Evolutionary conservation across 1,140 invertebrate species (phyloP), one percentile per base, ranked within the genome.

Genomic region (Drosophila punjabiensis): DNA sequence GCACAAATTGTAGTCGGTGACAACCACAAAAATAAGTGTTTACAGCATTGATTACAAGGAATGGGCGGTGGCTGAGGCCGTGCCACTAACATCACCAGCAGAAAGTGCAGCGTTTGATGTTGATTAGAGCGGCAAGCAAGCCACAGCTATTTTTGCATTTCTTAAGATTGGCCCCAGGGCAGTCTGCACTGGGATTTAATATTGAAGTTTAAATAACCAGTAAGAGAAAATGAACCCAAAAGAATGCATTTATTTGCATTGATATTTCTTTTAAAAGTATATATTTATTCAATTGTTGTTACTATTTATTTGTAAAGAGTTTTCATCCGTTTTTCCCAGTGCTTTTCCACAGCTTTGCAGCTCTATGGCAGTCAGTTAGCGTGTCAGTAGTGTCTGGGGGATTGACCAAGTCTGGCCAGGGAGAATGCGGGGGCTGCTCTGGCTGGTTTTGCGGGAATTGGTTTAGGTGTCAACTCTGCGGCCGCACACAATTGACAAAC

Each of bases 21-120:
- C 84, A 88, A 79, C 82, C 86, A 90, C 86, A 90, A 90, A 90
- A 90, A 90, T 90, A 90, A 90, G 86, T 90, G 86, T 90, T 90
- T 90, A 90, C 86, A 90, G 87, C 86, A 90, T 90, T 90, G 86
- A 90, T 90, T 90, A 90, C 86, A 90, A 90, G 82, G 73, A 61
- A 77, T 76, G 62, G 70, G 81, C 78, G 74, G 80, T 63, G 74
- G 70, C 52, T 48, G 58, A 39, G 56, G 47, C 37, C 20, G 18
- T 60, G 52, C 39, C 63, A 45, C 70, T 28, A 41, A 50, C 59
- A 77, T 64, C 35, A 33, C 24, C 32, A 55, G 50, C 64, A 58
- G 60, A 28, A 64, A 39, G 60, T 41, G 61, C 64, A 47, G 37
- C 64, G 50, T 71, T 78, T 75, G 81, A 66, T 60, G 83, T 88